Evolutionary conservation across 2,888 invertebrate genomes (phyloP).

Genomic region (Patella depressa): DNA sequence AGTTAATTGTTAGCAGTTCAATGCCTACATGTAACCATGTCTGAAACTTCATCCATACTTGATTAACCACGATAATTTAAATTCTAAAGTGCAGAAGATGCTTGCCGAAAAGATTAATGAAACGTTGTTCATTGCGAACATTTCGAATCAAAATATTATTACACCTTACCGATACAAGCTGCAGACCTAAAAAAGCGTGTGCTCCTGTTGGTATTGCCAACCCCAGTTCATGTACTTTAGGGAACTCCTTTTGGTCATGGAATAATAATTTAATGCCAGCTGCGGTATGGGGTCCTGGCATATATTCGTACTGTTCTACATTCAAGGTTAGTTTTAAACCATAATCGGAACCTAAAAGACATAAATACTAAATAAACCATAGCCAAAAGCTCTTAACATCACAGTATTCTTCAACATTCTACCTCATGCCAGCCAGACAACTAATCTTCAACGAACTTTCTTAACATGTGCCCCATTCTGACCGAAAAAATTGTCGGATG

Average conservation of each 20-base stretch:
- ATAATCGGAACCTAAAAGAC: constrained; percentile 40
- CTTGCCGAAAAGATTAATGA: neutral
- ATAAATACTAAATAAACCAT: neutral
- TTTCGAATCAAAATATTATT: neutral
- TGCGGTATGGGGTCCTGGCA: constrained; percentile 46
- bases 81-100: no score
- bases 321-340: constrained; percentile 47
- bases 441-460: no score
- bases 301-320: constrained; percentile 54
- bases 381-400: no score
- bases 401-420: no score
- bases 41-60: no score
- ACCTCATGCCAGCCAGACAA: no score
- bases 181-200: constrained; percentile 45
- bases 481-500: no score
- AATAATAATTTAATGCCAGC: constrained; percentile 47
- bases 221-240: constrained; percentile 47
- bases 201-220: constrained; percentile 45
- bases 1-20: no score
- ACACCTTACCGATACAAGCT: constrained; percentile 38
- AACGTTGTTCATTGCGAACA: neutral
- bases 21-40: no score
- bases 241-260: constrained; percentile 46
- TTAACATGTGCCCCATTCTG: no score
- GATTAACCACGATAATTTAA: no score